Base-by-base conservation (phyloP, 2,888 invertebrate genomes). In the Temnothorax ravouxi region DNA sequence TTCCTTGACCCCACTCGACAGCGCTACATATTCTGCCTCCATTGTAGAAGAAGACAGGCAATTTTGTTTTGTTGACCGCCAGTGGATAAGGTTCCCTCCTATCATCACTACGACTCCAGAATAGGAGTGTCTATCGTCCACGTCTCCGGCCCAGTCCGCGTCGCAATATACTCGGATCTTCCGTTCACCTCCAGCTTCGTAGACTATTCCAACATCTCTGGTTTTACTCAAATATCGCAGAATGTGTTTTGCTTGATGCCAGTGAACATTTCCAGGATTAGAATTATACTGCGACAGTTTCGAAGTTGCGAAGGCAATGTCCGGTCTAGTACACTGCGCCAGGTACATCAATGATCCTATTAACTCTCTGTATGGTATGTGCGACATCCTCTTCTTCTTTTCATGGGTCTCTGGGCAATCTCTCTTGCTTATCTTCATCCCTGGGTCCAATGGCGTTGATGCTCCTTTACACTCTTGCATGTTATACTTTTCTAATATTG, bases 311-410 rank as follows among this genome's bases (percentile, higher is more conserved):
- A 47, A 72, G 1, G 34, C 15, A 0, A 81, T 62, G 3, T 81
- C 81, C 15, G 81, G 81, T n/a, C 81, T 29, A 0, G 81, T 72
- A 1, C 6, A 18, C n/a, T 54, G 44, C 0, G 69, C 18, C 3
- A 80, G 15, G 3, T 44, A 56, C 71, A 80, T 80, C 0, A 80
- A 2, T 3, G 80, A 80, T 3, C 80, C 80, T 11, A 80, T 71
- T 34, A 80, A 5, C 21, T 80, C 59, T 21, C 69, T 59, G 47
- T 13, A 25, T 25, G 25, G 25, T 25, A 80, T 21, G 9, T 15
- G 6, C 4, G 21, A 13, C 61, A 80, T 71, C 3, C 61, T 4
- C 1, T 61, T 5, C 11, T 21, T 66, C 2, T 71, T 71, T 1
- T 25, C 29, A 0, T 2, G 0, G 5, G 18, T 61, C 2, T 3